Conservation (phyloP, 2,888 invertebrate species). For the Clitarchus hookeri region DNA sequence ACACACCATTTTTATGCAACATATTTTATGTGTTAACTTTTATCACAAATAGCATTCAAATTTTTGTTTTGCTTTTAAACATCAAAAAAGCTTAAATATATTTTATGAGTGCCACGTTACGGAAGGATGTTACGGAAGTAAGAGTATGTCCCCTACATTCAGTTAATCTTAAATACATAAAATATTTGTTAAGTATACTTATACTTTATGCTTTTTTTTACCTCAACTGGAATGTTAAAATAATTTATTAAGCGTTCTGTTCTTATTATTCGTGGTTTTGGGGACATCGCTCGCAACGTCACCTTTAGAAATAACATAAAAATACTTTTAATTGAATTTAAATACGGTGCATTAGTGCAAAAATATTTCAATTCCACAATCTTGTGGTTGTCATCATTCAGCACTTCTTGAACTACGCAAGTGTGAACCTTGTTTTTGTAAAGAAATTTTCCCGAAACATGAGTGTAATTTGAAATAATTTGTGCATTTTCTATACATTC, state of each 20-base stretch:
- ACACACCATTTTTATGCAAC: too few species aligned
- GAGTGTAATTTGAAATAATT: too few species aligned
- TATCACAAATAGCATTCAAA: too few species aligned
- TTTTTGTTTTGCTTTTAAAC: too few species aligned
- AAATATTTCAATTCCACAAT: background rate
- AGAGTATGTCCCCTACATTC: background rate
- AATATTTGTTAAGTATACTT: too few species aligned
- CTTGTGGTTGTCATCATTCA: background rate
- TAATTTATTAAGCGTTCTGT: background rate
- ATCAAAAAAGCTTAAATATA: too few species aligned
- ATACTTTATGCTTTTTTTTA: background rate
- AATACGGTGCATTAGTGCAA: background rate
- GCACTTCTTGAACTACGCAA: background rate
- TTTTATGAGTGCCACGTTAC: too few species aligned
- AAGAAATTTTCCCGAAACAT: background rate
- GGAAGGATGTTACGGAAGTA: background rate
- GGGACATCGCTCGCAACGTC: background rate
- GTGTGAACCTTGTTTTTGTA: background rate
- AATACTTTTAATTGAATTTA: background rate
- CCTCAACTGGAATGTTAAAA: background rate
- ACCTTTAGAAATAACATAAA: background rate
- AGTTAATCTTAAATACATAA: too few species aligned
- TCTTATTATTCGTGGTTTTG: background rate
- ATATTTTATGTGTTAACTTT: too few species aligned
- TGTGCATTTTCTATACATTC: too few species aligned